Percentiles rank a stretch among this genome's conserved stretches.
These are phyloP conservation scores for Spialia ferax DNA, from an alignment of 2,888 invertebrate genomes.

Conservation along the genomic window DNA sequence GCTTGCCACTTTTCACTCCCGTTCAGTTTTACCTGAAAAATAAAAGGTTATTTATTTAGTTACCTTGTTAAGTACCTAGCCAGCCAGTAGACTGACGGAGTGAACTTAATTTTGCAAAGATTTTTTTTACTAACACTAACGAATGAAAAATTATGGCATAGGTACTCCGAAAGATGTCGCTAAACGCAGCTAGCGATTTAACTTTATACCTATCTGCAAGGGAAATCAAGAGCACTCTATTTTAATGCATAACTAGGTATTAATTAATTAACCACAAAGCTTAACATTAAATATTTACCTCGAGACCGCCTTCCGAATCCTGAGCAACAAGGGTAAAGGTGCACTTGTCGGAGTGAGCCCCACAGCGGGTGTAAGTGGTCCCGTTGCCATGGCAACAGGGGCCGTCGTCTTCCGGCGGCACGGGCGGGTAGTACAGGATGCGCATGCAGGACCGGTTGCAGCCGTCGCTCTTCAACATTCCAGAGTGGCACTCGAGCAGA, in stretches of 20 bases:
- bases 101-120: too few species aligned
- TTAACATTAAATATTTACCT: conserved; percentile 68
- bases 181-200: too few species aligned
- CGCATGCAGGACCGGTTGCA: conserved; percentile 90
- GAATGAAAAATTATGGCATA: too few species aligned
- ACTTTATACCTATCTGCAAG: too few species aligned
- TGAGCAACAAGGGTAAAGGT: conserved; percentile 91
- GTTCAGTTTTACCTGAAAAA: conserved; percentile 87
- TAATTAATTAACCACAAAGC: too few species aligned
- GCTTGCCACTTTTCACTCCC: conserved; percentile 90
- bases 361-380: conserved; percentile 87
- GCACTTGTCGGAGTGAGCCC: conserved; percentile 91
- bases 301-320: conserved; percentile 92
- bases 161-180: too few species aligned
- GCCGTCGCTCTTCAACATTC: conserved; percentile 88
- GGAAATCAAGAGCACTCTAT: too few species aligned
- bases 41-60: neutral
- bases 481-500: conserved; percentile 89
- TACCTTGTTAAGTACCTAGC: too few species aligned
- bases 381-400: conserved; percentile 69
- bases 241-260: too few species aligned
- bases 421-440: conserved; percentile 91
- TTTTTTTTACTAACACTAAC: too few species aligned
- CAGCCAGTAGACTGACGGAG: too few species aligned
- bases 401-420: conserved; percentile 87